These are phyloP conservation scores for Palythoa grandis DNA, from an alignment of 92 coral and sea anemone species.

Conservation along the genomic window DNA sequence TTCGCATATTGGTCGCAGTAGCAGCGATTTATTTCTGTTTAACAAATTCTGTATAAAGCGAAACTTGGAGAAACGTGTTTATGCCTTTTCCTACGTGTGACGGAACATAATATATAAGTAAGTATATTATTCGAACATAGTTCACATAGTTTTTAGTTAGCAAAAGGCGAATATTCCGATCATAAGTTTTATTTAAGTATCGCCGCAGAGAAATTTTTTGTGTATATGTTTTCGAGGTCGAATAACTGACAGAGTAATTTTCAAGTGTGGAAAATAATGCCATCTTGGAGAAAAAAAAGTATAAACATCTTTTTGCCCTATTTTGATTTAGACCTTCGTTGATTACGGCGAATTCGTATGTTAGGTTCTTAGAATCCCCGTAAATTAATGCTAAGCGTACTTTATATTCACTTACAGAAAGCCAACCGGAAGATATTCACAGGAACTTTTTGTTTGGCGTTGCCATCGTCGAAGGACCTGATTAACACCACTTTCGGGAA, in stretches of 20 bases:
- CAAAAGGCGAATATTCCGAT: neutral
- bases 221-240: neutral
- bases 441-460: slow-evolving; percentile 6
- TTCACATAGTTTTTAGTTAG: neutral
- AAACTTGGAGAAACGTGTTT: slow-evolving; percentile 11
- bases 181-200: neutral
- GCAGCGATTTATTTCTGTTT: neutral
- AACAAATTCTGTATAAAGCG: neutral
- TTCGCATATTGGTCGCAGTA: slow-evolving; percentile 20
- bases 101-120: neutral
- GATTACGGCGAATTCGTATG: neutral
- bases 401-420: slow-evolving; percentile 19
- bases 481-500: neutral
- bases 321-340: neutral
- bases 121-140: slow-evolving; percentile 2
- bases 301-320: neutral
- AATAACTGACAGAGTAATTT: neutral
- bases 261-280: neutral
- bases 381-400: neutral
- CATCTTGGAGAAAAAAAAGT: neutral
- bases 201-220: too few species aligned
- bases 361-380: neutral
- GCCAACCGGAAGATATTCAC: slow-evolving; percentile 12
- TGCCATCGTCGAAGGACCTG: neutral
- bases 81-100: neutral